These are phyloP conservation scores for Pelobates fuscus DNA, from an alignment of 2,113 vertebrate species.

Conservation along the genomic window DNA sequence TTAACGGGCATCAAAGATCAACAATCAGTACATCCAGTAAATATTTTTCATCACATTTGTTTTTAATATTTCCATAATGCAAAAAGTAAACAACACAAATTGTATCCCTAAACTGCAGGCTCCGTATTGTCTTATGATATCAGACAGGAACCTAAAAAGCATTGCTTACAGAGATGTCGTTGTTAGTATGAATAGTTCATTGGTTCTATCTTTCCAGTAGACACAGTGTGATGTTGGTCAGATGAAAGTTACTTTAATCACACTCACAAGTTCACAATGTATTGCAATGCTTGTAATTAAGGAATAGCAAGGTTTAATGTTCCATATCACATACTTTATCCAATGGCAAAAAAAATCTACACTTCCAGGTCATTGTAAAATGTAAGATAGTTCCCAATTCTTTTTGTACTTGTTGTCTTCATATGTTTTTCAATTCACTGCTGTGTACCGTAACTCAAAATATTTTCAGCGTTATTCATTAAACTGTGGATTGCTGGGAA, in stretches of 20 bases:
- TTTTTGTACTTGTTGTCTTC: too few relatives aligned
- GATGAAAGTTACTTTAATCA: conserved; percentile 6
- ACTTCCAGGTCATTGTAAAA: background rate
- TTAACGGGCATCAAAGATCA: background rate
- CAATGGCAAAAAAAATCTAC: background rate
- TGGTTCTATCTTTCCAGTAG: background rate
- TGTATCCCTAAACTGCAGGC: background rate
- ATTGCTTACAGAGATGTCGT: conserved; percentile 5
- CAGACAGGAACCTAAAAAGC: background rate
- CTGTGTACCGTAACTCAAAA: too few relatives aligned
- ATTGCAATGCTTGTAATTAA: background rate
- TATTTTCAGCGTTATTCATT: too few relatives aligned
- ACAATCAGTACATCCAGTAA: background rate
- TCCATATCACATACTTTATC: background rate
- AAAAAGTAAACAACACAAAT: background rate
- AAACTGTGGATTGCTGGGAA: too few relatives aligned
- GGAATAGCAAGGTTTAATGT: background rate
- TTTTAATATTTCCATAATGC: background rate
- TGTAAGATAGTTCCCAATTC: too few relatives aligned
- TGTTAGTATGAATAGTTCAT: background rate
- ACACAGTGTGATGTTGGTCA: background rate
- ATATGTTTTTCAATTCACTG: too few relatives aligned
- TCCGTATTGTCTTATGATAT: background rate
- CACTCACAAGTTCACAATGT: background rate
- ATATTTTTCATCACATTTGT: background rate